These are phyloP conservation scores for Pecten maximus DNA, from an alignment of 2,888 invertebrate species.

Conservation along the genomic window DNA sequence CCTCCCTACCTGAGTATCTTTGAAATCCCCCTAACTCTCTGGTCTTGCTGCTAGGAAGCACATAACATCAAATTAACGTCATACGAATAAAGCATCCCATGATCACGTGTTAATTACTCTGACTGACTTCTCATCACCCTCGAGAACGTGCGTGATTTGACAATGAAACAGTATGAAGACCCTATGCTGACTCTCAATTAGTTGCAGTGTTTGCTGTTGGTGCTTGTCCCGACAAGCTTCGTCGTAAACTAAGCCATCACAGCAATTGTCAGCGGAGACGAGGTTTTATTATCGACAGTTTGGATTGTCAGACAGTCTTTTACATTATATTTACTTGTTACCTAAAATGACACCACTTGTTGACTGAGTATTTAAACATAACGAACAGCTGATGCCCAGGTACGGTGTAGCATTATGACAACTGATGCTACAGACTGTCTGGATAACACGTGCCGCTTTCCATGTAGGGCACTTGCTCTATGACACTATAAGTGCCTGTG, in stretches of 20 bases:
- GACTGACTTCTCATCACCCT: slow-evolving; percentile 8
- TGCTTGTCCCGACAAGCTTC: background rate
- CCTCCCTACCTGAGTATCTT: background rate
- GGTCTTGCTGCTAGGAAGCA: background rate
- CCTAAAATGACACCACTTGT: too few relatives aligned
- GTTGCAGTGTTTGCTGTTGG: slow-evolving; percentile 5
- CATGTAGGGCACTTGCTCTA: too few relatives aligned
- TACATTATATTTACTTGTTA: background rate
- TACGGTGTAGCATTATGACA: too few relatives aligned
- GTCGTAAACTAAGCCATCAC: background rate
- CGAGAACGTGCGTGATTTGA: slow-evolving; percentile 26
- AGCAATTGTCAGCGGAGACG: background rate
- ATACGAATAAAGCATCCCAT: slow-evolving; percentile 20
- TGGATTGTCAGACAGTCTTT: background rate
- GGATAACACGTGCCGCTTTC: too few relatives aligned
- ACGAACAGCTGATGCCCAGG: too few relatives aligned
- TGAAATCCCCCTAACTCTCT: background rate
- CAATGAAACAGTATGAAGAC: slow-evolving; percentile 13
- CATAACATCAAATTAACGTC: slow-evolving; percentile 26
- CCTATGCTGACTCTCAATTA: slow-evolving; percentile 31
- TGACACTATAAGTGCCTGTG: too few relatives aligned
- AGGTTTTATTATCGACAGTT: background rate
- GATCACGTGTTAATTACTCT: slow-evolving; percentile 25
- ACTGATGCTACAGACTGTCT: too few relatives aligned
- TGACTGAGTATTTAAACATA: too few relatives aligned